A percentile compares a stretch with the other conserved stretches of the same genome.
phyloP scores from a whole-genome alignment of 2,888 invertebrate species.

The Microplitis manilae region DNA sequence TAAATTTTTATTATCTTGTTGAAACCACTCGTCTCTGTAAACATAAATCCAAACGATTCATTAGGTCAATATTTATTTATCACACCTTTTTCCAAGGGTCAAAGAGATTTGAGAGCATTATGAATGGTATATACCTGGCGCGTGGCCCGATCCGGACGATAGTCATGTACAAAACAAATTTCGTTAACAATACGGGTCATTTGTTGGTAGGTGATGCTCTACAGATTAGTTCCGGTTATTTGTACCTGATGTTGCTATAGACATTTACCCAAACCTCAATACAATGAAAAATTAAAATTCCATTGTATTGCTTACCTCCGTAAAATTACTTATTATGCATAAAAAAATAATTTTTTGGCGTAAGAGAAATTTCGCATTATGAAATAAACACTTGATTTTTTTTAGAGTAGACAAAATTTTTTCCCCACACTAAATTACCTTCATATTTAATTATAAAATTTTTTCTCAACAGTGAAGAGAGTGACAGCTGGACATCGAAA shows the following conservation, averaged over 20 bases:
- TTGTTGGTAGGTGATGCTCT: background rate
- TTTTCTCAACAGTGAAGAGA: constrained; percentile 43
- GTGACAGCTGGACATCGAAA: constrained; percentile 45
- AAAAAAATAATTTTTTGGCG: background rate
- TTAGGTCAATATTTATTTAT: too few species aligned
- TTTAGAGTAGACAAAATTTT: too few species aligned
- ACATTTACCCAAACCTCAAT: background rate
- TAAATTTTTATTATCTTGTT: background rate
- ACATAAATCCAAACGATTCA: background rate
- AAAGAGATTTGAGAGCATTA: background rate
- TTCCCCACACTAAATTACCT: too few species aligned
- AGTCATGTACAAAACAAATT: background rate
- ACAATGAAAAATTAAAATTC: background rate
- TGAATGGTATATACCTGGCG: background rate
- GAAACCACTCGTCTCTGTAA: background rate
- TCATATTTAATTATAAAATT: background rate
- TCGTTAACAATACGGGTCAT: background rate
- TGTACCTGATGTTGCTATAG: background rate
- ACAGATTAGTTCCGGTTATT: background rate
- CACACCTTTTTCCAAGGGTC: background rate
- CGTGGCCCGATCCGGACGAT: background rate
- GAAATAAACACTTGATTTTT: too few species aligned
- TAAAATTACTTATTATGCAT: background rate
- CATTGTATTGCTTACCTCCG: background rate
- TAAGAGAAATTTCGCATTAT: too few species aligned